Conservation (phyloP, 1,140 invertebrate species). For the Neodiprion fabricii region DNA sequence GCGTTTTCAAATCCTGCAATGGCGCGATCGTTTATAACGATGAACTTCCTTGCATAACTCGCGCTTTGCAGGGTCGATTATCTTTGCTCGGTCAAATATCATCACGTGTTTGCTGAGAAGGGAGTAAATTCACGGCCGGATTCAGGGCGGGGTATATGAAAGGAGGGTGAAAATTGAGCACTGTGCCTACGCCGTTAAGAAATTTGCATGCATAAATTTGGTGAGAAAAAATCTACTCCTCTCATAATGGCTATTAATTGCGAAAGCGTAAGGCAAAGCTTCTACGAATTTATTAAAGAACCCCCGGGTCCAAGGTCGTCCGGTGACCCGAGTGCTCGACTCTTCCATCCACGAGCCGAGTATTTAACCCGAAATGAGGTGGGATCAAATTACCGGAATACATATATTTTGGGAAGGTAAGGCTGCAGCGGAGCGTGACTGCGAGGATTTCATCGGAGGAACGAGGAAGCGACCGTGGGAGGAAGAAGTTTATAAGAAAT, state of each 20-base stretch:
- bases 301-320: background rate
- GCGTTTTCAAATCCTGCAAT: background rate
- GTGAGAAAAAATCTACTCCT: background rate
- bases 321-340: background rate
- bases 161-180: too few species aligned
- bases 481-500: too few species aligned
- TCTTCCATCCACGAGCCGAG: background rate
- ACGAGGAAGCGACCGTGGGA: too few species aligned
- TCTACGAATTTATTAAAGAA: background rate
- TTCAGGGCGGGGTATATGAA: too few species aligned
- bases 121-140: too few species aligned
- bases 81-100: too few species aligned
- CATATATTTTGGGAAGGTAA: background rate
- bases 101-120: too few species aligned
- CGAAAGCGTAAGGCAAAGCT: background rate
- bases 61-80: background rate
- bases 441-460: too few species aligned
- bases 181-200: too few species aligned
- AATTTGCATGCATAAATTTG: too few species aligned
- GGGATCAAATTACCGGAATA: background rate
- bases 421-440: background rate
- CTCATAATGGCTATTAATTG: conserved; percentile 5
- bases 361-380: background rate
- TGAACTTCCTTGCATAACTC: background rate
- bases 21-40: background rate